These are phyloP conservation scores for Poeciliopsis presidionis DNA, from an alignment of 2,797 vertebrate genomes.

Conservation along the genomic window DNA sequence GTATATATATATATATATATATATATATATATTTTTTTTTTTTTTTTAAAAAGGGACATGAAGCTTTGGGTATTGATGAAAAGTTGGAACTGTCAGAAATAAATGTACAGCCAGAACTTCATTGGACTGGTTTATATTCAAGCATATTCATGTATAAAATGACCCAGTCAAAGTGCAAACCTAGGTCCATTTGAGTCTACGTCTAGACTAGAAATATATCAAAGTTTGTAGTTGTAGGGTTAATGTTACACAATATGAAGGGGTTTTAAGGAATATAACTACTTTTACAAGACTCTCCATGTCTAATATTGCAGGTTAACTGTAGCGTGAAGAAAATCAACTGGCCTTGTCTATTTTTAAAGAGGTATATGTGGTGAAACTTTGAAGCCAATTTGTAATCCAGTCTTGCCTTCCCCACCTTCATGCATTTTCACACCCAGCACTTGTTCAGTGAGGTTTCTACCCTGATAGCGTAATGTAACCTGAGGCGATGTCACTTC, in stretches of 20 bases:
- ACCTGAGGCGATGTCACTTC: conserved; percentile 21
- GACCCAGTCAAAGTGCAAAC: background rate
- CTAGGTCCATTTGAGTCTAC: background rate
- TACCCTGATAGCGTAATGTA: conserved; percentile 16
- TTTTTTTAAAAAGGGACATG: background rate
- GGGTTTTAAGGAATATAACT: background rate
- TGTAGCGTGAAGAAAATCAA: background rate
- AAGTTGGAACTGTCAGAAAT: background rate
- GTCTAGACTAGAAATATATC: background rate
- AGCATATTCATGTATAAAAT: background rate
- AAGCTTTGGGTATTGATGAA: background rate
- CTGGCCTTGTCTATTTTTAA: background rate
- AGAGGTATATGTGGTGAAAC: background rate
- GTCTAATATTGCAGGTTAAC: background rate
- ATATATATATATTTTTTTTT: background rate
- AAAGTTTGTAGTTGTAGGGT: background rate
- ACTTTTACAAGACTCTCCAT: background rate
- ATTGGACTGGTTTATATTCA: background rate
- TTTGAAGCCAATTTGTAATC: conserved; percentile 1
- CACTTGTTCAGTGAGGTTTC: conserved; percentile 30
- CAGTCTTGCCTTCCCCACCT: background rate
- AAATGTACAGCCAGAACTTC: background rate
- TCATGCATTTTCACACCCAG: conserved; percentile 8
- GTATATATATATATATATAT: background rate
- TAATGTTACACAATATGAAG: background rate